phyloP scores from a whole-genome alignment of 2,888 invertebrate genomes.

The Harpagoxenus sublaevis region DNA sequence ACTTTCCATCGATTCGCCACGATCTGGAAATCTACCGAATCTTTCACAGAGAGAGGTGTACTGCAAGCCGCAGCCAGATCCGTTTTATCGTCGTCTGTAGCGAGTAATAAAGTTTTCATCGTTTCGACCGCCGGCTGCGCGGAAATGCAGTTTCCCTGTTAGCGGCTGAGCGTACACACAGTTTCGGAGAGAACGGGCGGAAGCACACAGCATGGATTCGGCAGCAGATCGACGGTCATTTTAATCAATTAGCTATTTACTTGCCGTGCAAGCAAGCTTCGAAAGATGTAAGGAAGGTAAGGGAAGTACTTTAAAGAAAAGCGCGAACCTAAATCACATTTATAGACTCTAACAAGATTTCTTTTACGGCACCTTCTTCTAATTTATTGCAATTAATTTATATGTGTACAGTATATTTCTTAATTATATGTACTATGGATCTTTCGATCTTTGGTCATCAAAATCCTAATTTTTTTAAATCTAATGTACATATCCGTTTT shows the following conservation, averaged over 20 bases:
- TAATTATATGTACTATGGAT: background rate
- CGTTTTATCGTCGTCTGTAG: constrained; percentile 51
- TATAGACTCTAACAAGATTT: constrained; percentile 3
- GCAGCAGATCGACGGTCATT: constrained; percentile 25
- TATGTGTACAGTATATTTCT: background rate
- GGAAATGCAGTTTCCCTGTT: constrained; percentile 73
- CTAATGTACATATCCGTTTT: background rate
- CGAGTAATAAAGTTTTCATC: constrained; percentile 70
- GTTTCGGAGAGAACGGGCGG: constrained; percentile 28
- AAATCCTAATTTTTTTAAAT: background rate
- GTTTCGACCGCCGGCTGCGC: constrained; percentile 65
- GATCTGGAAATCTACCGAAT: constrained; percentile 32
- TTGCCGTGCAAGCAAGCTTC: constrained; percentile 11
- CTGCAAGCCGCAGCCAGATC: constrained; percentile 36
- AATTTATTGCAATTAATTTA: background rate
- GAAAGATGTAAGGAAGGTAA: background rate
- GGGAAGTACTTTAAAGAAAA: background rate
- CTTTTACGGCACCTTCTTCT: background rate
- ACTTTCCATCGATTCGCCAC: constrained; percentile 41
- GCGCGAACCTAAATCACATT: background rate
- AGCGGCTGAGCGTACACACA: constrained; percentile 49
- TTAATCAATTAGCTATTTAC: constrained; percentile 40
- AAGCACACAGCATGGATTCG: constrained; percentile 22
- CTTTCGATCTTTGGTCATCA: background rate
- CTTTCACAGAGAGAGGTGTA: constrained; percentile 24